Evolutionary conservation across 53 echinoderm and acorn worm genomes (phyloP).

Genomic region (Hippasteria phrygiana): DNA sequence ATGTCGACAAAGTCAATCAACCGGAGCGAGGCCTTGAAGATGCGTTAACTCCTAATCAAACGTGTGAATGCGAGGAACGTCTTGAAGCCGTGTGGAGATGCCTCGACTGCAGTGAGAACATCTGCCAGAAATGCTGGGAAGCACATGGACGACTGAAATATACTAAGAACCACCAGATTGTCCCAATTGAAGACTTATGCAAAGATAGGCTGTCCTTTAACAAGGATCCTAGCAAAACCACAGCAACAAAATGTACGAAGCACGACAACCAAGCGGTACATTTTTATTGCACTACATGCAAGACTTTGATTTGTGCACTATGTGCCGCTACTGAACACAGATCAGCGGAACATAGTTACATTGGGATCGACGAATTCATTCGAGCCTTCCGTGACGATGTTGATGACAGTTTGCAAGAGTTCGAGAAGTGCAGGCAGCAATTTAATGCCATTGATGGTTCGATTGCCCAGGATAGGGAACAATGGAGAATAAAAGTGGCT

Average conservation of each 20-base stretch:
- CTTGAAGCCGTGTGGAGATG: not conserved
- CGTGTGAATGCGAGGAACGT: not conserved
- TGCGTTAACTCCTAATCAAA: no score
- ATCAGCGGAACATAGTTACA: not conserved
- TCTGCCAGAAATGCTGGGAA: slow-evolving; percentile 9
- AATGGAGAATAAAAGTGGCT: not conserved
- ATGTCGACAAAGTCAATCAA: not conserved
- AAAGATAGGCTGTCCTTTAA: not conserved
- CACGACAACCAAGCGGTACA: not conserved
- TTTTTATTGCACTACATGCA: slow-evolving; percentile 15
- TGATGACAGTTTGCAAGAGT: not conserved
- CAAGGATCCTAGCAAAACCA: not conserved
- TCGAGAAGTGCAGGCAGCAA: not conserved
- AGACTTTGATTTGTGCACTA: not conserved
- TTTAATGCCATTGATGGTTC: not conserved
- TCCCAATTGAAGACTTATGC: not conserved
- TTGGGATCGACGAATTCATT: not conserved
- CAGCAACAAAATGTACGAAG: not conserved
- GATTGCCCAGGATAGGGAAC: not conserved
- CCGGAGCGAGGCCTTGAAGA: not conserved
- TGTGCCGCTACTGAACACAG: slow-evolving; percentile 1
- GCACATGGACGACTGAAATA: not conserved
- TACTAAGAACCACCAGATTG: slow-evolving; percentile 18
- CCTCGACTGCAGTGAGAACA: slow-evolving; percentile 18
- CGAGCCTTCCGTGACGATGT: not conserved